Percentiles rank a stretch among this genome's conserved stretches.
Conservation (phyloP, 2,797 vertebrate species). For the Tokudaia muenninki region DNA sequence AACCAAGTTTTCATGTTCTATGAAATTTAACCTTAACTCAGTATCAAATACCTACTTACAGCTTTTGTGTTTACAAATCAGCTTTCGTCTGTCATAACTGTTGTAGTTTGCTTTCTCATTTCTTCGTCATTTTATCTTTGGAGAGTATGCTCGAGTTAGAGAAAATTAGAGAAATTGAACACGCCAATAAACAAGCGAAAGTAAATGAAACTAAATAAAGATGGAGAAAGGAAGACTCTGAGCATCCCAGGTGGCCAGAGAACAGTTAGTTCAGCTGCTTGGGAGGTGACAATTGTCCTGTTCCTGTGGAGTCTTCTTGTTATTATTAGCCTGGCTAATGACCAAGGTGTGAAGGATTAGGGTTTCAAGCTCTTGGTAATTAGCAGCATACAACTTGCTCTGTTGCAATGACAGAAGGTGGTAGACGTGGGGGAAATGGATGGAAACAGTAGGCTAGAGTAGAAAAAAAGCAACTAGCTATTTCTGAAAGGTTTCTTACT, state of each 20-base stretch:
- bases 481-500: slow-evolving; percentile 27
- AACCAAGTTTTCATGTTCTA: slow-evolving; percentile 73
- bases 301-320: slow-evolving; percentile 71
- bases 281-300: slow-evolving; percentile 77
- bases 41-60: slow-evolving; percentile 54
- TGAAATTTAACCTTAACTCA: slow-evolving; percentile 69
- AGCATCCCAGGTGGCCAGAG: slow-evolving; percentile 62
- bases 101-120: background rate
- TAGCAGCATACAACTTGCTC: slow-evolving; percentile 8
- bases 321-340: slow-evolving; percentile 81
- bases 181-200: background rate
- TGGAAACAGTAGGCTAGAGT: background rate
- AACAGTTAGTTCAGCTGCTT: slow-evolving; percentile 80
- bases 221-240: slow-evolving; percentile 64
- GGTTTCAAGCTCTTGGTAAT: slow-evolving; percentile 20
- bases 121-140: slow-evolving; percentile 48
- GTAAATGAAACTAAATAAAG: slow-evolving; percentile 41
- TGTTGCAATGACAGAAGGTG: slow-evolving; percentile 39
- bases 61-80: background rate
- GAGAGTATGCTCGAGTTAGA: background rate
- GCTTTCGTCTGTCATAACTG: background rate
- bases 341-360: slow-evolving; percentile 69
- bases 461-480: background rate
- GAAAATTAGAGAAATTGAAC: background rate
- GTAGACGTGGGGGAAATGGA: background rate